A percentile compares a stretch with the other conserved stretches of the same genome.
Conservation (phyloP, 2,888 invertebrate species). For the Drosophila nigricruria region DNA sequence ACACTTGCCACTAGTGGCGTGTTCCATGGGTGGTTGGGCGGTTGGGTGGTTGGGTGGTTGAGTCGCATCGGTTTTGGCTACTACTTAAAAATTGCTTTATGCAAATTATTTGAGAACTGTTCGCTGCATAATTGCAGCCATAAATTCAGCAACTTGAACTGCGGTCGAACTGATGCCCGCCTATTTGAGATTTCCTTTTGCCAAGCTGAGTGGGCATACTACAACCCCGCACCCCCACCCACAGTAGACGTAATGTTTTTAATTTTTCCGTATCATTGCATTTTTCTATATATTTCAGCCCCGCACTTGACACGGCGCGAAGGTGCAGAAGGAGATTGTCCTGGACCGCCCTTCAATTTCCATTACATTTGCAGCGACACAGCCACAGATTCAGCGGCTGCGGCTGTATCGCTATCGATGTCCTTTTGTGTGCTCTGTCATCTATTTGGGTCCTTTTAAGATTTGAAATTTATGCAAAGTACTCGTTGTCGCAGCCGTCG, state of each 20-base stretch:
- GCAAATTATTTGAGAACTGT: conserved; percentile 75
- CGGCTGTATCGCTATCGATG: conserved; percentile 79
- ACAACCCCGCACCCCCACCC: conserved; percentile 12
- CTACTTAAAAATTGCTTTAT: conserved; percentile 75
- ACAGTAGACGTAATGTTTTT: conserved; percentile 69
- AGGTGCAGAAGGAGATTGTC: conserved; percentile 55
- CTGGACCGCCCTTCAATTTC: conserved; percentile 75
- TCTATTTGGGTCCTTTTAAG: conserved; percentile 65
- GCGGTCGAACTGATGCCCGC: conserved; percentile 64
- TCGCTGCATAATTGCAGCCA: conserved; percentile 81
- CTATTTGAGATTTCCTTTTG: conserved; percentile 56
- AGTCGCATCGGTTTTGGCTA: conserved; percentile 39
- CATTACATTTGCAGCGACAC: conserved; percentile 69
- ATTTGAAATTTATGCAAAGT: conserved; percentile 80
- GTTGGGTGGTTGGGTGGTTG: conserved; percentile 18
- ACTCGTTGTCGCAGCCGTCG: conserved; percentile 68
- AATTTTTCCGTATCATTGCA: conserved; percentile 82
- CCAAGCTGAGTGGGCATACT: background rate
- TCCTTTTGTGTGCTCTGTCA: conserved; percentile 81
- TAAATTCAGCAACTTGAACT: conserved; percentile 77
- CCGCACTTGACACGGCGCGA: conserved; percentile 74
- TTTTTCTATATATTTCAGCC: conserved; percentile 50
- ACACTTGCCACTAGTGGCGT: conserved; percentile 10
- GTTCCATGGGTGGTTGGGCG: conserved; percentile 12
- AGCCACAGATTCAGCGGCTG: conserved; percentile 35